Percentiles rank a stretch among this genome's conserved stretches.
Conservation (phyloP, 92 coral and sea anemone species). For the Isaurus tuberculatus region DNA sequence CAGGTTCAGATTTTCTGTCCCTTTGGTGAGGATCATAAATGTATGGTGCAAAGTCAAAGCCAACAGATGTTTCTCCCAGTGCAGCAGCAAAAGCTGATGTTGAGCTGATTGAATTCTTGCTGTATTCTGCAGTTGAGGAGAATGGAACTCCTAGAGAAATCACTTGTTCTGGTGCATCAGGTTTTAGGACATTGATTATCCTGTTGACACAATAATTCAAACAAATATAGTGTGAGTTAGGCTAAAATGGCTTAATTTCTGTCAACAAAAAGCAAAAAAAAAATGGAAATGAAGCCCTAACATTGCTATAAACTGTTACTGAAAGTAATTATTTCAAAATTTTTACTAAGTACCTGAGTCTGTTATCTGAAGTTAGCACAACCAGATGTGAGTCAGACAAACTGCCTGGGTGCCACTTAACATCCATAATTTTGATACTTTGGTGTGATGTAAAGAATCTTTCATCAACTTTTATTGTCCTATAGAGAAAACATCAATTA, state of each 20-base stretch:
- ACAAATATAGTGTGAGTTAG: not conserved
- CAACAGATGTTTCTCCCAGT: conserved; percentile 87
- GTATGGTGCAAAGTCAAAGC: conserved; percentile 97
- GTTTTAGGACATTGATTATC: conserved; percentile 79
- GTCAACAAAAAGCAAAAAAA: not conserved
- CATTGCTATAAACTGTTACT: too few relatives aligned
- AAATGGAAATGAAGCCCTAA: too few relatives aligned
- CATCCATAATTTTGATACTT: conserved; percentile 77
- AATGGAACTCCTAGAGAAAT: conserved; percentile 82
- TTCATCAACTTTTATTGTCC: conserved; percentile 84
- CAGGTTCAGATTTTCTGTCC: conserved; percentile 53
- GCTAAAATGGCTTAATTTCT: not conserved
- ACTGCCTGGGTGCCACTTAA: conserved; percentile 96
- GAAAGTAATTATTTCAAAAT: too few relatives aligned
- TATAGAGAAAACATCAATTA: conserved; percentile 23
- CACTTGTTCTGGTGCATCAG: conserved; percentile 78
- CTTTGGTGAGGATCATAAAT: conserved; percentile 34
- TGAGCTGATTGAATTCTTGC: conserved; percentile 77
- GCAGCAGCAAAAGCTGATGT: conserved; percentile 92
- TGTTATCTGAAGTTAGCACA: conserved; percentile 91
- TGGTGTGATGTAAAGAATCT: conserved; percentile 86
- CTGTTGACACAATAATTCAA: conserved; percentile 41
- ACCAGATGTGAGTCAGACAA: conserved; percentile 80
- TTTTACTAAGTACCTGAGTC: conserved; percentile 67
- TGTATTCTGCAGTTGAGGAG: conserved; percentile 71